Evolutionary conservation across 2,888 invertebrate genomes (phyloP).

Genomic region (Nomada goodeniana): DNA sequence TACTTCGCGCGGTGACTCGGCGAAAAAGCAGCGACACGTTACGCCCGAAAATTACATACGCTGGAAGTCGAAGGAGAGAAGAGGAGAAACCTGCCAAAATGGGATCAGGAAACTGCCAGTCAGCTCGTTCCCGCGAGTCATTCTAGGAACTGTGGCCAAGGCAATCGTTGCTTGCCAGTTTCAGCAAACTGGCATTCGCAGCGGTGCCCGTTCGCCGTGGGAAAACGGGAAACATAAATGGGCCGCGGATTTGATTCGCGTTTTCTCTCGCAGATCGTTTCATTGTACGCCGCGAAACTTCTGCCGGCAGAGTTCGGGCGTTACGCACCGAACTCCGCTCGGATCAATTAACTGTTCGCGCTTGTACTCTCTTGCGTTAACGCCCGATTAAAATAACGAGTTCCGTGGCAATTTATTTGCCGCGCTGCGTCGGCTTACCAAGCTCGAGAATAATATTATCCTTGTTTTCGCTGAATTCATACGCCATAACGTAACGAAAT

Average conservation of each 20-base stretch:
- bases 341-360: constrained; percentile 21
- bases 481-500: background rate
- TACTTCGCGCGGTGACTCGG: background rate
- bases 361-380: background rate
- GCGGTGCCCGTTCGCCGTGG: background rate
- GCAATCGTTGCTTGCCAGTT: constrained; percentile 45
- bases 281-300: constrained; percentile 15
- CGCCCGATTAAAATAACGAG: constrained; percentile 9
- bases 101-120: constrained; percentile 56
- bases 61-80: background rate
- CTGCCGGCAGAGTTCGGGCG: background rate
- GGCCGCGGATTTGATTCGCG: constrained; percentile 11
- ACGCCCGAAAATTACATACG: constrained; percentile 34
- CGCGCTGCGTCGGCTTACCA: constrained; percentile 10
- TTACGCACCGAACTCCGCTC: background rate
- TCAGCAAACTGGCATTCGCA: constrained; percentile 5
- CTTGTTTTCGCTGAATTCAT: constrained; percentile 13
- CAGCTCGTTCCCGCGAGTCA: constrained; percentile 59
- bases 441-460: background rate
- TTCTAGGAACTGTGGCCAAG: constrained; percentile 34
- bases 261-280: constrained; percentile 1
- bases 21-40: constrained; percentile 10
- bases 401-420: constrained; percentile 19
- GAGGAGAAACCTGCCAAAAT: constrained; percentile 39
- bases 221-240: constrained; percentile 8